A percentile compares a stretch with the other conserved stretches of the same genome.
phyloP scores from a whole-genome alignment of 2,113 vertebrate genomes.

The Canis aureus region DNA sequence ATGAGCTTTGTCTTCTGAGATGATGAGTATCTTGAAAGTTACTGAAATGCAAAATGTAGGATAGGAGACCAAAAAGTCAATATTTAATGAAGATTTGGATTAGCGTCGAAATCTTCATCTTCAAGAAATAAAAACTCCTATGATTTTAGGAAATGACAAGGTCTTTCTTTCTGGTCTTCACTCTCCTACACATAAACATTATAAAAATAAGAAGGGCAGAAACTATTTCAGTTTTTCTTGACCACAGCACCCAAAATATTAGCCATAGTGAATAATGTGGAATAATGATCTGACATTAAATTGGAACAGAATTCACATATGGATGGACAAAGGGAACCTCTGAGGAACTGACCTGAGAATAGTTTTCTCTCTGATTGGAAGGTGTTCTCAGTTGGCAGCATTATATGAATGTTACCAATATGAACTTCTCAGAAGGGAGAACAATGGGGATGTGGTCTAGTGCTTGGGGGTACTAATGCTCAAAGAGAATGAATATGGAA shows the following conservation, averaged over 20 bases:
- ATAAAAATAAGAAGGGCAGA: constrained; percentile 77
- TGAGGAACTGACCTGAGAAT: constrained; percentile 61
- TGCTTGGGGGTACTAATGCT: neutral
- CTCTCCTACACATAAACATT: neutral
- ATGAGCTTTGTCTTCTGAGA: constrained; percentile 30
- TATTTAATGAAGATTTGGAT: constrained; percentile 60
- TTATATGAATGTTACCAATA: constrained; percentile 51
- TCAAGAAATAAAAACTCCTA: constrained; percentile 36
- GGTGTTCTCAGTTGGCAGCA: constrained; percentile 43
- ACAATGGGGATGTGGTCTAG: constrained; percentile 64
- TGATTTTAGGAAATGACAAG: neutral
- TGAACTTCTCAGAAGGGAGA: constrained; percentile 69
- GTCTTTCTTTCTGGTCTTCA: constrained; percentile 31
- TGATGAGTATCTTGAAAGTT: constrained; percentile 51
- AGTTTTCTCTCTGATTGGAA: constrained; percentile 67
- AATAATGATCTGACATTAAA: constrained; percentile 84
- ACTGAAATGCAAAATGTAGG: constrained; percentile 16
- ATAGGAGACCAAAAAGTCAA: constrained; percentile 19
- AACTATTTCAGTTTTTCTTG: constrained; percentile 81
- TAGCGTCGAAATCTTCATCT: constrained; percentile 19
- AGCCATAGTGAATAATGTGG: constrained; percentile 72
- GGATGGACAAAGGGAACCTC: constrained; percentile 77
- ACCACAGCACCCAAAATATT: constrained; percentile 80
- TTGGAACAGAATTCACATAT: constrained; percentile 81
- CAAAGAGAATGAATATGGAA: neutral